Evolutionary conservation across 2,113 vertebrate species (phyloP), one percentile per base, ranked within the genome.

Genomic region (Pipra filicauda): DNA sequence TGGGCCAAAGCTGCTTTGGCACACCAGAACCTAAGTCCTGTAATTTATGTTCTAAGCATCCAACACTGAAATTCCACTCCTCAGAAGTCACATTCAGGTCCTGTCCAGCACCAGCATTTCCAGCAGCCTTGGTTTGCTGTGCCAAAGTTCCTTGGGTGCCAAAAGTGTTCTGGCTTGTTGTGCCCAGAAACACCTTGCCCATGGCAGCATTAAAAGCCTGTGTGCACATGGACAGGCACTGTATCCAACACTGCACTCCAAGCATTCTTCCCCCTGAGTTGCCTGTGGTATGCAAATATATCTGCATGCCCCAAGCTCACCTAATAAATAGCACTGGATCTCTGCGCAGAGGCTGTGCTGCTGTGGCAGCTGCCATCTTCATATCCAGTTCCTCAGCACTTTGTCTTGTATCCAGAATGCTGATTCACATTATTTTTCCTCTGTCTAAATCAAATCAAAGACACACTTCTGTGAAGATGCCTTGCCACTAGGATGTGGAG

Each of bases 251-350:
- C 49, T 0, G 0, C 1, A 2, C 6, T 48, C 48, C 20, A 15
- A 23, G 31, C 12, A 11, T 78, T 74, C 51, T 74, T 35, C 46
- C 1, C 1, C 33, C 19, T 1, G 11, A 35, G 14, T 49, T 1
- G 0, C 62, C 41, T 22, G 6, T 0, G 0, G 35, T 26, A 7
- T 71, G 52, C 28, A 51, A 74, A 75, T 35, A 21, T n/a, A 41
- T 7, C 15, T 0, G 0, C 11, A 28, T 0, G 1, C 3, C 0
- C 52, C 0, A 3, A 71, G 48, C 27, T 33, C 37, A 12, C n/a
- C 30, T 76, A 12, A 22, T 51, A 57, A 57, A 31, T 15, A 28
- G 7, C 0, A 1, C 11, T 1, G 7, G 12, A 16, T 20, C 27
- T 48, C 70, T 71, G 28, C 33, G 69, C 44, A 44, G 15, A 82